A percentile compares a stretch with the other conserved stretches of the same genome.
Evolutionary conservation across 2,113 vertebrate genomes (phyloP).

Genomic region (Pseudopodoces humilis): DNA sequence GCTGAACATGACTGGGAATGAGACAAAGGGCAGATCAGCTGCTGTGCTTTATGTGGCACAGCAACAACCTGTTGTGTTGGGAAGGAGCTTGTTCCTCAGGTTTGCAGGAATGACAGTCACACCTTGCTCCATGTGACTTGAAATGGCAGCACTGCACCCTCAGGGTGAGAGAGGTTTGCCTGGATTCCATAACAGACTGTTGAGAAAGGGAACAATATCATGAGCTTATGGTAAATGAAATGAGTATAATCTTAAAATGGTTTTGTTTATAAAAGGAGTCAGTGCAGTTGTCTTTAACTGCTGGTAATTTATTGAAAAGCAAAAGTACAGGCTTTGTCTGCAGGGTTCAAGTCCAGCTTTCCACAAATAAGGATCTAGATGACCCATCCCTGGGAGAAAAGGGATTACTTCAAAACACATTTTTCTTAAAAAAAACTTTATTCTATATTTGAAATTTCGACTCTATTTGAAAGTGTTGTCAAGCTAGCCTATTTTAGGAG

Average conservation of each 20-base stretch:
- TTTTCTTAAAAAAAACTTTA: background rate
- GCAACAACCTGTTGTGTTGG: background rate
- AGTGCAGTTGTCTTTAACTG: background rate
- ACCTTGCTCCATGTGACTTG: background rate
- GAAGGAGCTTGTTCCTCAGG: slow-evolving; percentile 31
- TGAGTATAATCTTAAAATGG: background rate
- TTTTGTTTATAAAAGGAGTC: background rate
- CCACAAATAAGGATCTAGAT: background rate
- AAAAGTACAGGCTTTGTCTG: background rate
- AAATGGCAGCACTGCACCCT: background rate
- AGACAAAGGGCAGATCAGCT: background rate
- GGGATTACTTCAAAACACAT: background rate
- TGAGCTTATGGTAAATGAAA: background rate
- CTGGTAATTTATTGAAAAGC: background rate
- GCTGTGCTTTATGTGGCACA: background rate
- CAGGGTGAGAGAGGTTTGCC: background rate
- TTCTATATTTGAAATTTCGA: background rate
- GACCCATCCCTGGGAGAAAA: background rate
- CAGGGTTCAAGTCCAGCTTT: background rate
- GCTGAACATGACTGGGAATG: background rate
- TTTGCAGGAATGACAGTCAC: slow-evolving; percentile 5
- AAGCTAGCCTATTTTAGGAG: background rate
- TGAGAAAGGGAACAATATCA: background rate
- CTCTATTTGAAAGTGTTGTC: background rate
- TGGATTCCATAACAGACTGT: background rate